A percentile compares a stretch with the other conserved stretches of the same genome.
Conservation (phyloP, 2,888 invertebrate genomes). For the Troides helena region DNA sequence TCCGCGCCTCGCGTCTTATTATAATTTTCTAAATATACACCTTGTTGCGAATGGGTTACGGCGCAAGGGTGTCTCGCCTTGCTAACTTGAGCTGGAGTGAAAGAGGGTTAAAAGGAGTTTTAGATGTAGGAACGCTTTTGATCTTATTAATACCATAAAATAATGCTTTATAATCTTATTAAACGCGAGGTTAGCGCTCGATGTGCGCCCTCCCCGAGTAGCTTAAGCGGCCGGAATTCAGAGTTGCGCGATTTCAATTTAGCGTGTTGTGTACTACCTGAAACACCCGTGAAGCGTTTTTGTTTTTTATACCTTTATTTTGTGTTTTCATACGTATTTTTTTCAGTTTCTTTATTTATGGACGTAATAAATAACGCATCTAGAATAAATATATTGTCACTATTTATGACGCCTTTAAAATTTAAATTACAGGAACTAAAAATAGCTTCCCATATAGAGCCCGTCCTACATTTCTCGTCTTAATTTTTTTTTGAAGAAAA, state of each 20-base stretch:
- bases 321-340: too few relatives aligned
- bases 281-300: constrained; percentile 18
- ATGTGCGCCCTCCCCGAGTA: constrained; percentile 59
- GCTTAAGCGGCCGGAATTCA: constrained; percentile 54
- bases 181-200: constrained; percentile 85
- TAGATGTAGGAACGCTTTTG: constrained; percentile 84
- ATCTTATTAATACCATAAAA: constrained; percentile 88
- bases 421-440: too few relatives aligned
- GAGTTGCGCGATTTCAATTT: constrained; percentile 63
- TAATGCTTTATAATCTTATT: constrained; percentile 88
- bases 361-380: too few relatives aligned
- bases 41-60: constrained; percentile 66
- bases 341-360: too few relatives aligned
- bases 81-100: constrained; percentile 64
- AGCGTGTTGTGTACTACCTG: constrained; percentile 44
- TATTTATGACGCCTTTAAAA: too few relatives aligned
- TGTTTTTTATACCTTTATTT: too few relatives aligned
- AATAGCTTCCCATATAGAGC: too few relatives aligned
- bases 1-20: constrained; percentile 70
- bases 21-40: constrained; percentile 74
- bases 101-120: constrained; percentile 81
- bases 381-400: too few relatives aligned
- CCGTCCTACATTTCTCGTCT: too few relatives aligned
- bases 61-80: constrained; percentile 73
- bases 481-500: too few relatives aligned